A percentile compares a stretch with the other conserved stretches of the same genome.
Evolutionary conservation across 2,113 vertebrate genomes (phyloP).

Genomic region (Equus przewalskii): DNA sequence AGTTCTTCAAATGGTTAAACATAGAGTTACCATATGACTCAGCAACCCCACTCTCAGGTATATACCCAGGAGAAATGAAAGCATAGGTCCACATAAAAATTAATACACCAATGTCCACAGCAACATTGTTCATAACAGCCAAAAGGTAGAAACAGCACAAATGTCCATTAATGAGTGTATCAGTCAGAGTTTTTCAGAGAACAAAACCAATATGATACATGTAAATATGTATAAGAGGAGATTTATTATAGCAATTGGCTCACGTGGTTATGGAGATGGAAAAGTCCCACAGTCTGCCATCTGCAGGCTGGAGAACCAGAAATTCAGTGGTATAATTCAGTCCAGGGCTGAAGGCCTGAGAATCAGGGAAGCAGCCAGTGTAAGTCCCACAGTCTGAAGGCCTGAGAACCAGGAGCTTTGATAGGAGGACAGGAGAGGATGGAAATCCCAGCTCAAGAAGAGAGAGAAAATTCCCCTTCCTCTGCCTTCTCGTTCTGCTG

Average conservation of each 20-base stretch:
- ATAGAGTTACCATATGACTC: background rate
- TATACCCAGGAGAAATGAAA: background rate
- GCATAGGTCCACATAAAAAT: background rate
- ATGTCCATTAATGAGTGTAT: background rate
- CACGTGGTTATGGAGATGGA: background rate
- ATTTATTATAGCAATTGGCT: background rate
- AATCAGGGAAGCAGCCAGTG: fast-evolving
- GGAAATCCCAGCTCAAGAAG: background rate
- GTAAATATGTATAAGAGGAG: background rate
- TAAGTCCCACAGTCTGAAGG: background rate
- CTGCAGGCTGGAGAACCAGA: background rate
- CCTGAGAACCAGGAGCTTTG: background rate
- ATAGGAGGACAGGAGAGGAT: background rate
- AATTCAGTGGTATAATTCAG: background rate
- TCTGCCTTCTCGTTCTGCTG: background rate
- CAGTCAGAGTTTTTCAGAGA: background rate
- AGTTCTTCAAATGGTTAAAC: background rate
- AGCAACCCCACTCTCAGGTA: background rate
- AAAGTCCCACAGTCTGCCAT: background rate
- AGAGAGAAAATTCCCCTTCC: background rate
- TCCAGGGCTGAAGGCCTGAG: background rate
- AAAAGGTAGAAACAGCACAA: background rate
- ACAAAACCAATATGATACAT: background rate
- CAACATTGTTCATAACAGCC: background rate
- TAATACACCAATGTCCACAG: background rate